Evolutionary conservation across 1,140 invertebrate species (phyloP), one percentile per base, ranked within the genome.

Genomic region (Bombyx mori): DNA sequence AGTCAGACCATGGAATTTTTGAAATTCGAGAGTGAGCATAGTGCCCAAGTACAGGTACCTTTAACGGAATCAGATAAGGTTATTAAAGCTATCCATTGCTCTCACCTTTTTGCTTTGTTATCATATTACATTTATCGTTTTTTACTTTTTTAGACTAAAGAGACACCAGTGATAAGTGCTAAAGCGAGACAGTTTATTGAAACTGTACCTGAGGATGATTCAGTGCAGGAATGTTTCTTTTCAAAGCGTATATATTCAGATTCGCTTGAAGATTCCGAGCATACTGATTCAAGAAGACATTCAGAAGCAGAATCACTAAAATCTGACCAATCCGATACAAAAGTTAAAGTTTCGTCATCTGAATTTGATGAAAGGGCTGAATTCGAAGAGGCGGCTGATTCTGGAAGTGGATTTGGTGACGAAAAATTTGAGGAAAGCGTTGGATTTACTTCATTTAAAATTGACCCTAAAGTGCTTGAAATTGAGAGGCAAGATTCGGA

Each of bases 161-260:
- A 84, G 61, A 83, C 81, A 7, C 84, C 82, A 35, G 83, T 86
- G 6, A 89, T 89, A 53, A 89, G 88, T 65, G 84, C 88, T 26
- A 89, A 89, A 66, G 88, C 88, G 18, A 74, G 88, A 22, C 88
- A 89, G 57, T 89, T 89, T 61, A 89, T 89, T 63, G 88, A 89
- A 69, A 89, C 88, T 6, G 86, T 89, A 10, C 86, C 88, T 9
- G 88, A 89, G 77, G 88, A 88, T 72, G 86, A 88, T 63, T 88
- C 85, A 35, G 86, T 89, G 7, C 88, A 88, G 67, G 88, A 89
- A 69, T 89, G 88, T 60, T 89, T 89, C 77, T 89, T 89, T 61
- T 89, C 88, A 1, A 88, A 89, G 71, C 72, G 88, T 43, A 89
- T 89, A 56, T 89, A 89, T 58, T 89, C 88, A 52, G 88, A 89